Evolutionary conservation across 2,888 invertebrate genomes (phyloP).

Genomic region (Drosophila mettleri): DNA sequence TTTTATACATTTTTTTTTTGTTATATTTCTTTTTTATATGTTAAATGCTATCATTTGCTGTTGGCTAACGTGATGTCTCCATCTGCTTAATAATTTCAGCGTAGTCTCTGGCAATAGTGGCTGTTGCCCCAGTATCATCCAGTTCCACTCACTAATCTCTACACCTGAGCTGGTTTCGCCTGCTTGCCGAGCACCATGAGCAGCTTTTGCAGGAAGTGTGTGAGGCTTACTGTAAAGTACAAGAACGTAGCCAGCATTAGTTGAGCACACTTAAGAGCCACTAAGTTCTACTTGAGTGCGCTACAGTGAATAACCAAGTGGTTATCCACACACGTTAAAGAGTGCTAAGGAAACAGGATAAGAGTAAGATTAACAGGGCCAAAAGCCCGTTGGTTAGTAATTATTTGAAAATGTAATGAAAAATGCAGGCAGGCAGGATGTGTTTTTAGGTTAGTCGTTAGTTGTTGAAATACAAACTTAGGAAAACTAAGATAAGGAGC

Average conservation of each 20-base stretch:
- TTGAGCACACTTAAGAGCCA: background rate
- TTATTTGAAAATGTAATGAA: slow-evolving; percentile 22
- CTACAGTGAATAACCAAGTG: slow-evolving; percentile 24
- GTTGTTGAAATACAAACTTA: slow-evolving; percentile 36
- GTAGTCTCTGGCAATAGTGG: slow-evolving; percentile 15
- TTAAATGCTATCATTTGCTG: slow-evolving; percentile 70
- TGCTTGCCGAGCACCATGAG: slow-evolving; percentile 90
- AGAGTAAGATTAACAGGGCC: too few species aligned
- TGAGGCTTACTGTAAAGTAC: slow-evolving; percentile 87
- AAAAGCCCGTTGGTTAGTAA: slow-evolving; percentile 34
- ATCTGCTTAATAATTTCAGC: slow-evolving; percentile 24
- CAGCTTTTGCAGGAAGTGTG: slow-evolving; percentile 89
- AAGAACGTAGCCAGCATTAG: slow-evolving; percentile 29
- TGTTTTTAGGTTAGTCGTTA: slow-evolving; percentile 38
- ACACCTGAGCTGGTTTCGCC: slow-evolving; percentile 89
- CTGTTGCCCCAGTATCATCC: slow-evolving; percentile 8
- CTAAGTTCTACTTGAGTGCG: slow-evolving; percentile 37
- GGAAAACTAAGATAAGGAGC: slow-evolving; percentile 63
- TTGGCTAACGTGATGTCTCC: slow-evolving; percentile 52
- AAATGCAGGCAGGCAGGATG: slow-evolving; percentile 53
- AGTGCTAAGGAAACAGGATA: slow-evolving; percentile 35
- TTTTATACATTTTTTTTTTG: slow-evolving; percentile 11
- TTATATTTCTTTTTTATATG: slow-evolving; percentile 24
- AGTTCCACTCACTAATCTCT: slow-evolving; percentile 77
- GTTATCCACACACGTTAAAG: slow-evolving; percentile 19